These are phyloP conservation scores for Aleadryas rufinucha DNA, from an alignment of 2,113 vertebrate genomes.

Conservation along the genomic window DNA sequence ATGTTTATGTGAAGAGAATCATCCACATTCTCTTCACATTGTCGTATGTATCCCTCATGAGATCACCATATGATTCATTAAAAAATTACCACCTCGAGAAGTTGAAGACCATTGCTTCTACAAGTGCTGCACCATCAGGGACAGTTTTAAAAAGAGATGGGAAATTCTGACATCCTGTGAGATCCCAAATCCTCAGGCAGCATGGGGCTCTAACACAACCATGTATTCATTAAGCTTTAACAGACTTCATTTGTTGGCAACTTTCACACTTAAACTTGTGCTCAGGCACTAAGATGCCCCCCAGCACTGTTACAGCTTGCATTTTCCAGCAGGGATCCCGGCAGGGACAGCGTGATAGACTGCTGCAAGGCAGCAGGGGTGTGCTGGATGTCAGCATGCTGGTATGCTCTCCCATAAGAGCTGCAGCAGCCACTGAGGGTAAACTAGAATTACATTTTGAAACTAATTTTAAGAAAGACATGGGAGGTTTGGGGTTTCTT, in stretches of 20 bases:
- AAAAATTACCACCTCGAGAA: neutral
- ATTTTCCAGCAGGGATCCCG: neutral
- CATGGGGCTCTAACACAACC: neutral
- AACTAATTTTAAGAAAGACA: neutral
- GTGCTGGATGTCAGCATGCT: neutral
- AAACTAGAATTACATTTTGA: neutral
- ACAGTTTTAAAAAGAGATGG: neutral
- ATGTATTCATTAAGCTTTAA: neutral
- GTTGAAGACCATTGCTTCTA: neutral
- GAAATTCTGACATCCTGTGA: neutral
- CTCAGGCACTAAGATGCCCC: neutral
- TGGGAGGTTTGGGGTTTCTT: fast-evolving
- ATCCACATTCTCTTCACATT: neutral
- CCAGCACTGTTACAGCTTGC: neutral
- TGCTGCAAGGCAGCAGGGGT: neutral
- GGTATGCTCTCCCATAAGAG: fast-evolving
- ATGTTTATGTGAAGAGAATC: neutral
- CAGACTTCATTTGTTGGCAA: neutral
- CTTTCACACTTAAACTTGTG: neutral
- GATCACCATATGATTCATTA: neutral
- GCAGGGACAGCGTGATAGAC: neutral
- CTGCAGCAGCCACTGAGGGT: neutral
- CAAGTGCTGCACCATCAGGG: neutral
- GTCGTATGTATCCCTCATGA: neutral
- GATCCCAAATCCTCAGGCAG: neutral